phyloP scores from a whole-genome alignment of 30 jellyfish, hydroid and myxozoan genomes.

The Aurelia aurita region DNA sequence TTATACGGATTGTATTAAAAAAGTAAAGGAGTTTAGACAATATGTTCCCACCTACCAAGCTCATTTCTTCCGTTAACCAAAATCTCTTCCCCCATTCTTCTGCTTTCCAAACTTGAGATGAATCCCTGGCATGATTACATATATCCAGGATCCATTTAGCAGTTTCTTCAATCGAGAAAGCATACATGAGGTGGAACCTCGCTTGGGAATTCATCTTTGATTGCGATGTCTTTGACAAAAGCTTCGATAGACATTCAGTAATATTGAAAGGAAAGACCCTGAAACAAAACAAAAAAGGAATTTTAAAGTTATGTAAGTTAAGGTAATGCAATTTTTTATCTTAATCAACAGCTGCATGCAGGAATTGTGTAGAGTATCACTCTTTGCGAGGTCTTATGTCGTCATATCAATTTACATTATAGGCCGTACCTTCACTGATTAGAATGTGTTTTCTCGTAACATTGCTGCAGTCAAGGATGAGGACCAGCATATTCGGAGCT shows the following conservation, averaged over 20 bases:
- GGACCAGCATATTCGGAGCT: too few relatives aligned
- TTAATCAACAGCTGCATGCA: too few relatives aligned
- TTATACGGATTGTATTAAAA: too few relatives aligned
- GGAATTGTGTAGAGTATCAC: too few relatives aligned
- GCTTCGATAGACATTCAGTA: slow-evolving; percentile 12
- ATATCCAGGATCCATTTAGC: slow-evolving; percentile 52
- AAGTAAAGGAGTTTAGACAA: too few relatives aligned
- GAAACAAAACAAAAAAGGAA: background rate
- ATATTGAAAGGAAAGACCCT: slow-evolving; percentile 22
- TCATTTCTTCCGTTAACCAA: slow-evolving; percentile 86
- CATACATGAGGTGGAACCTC: slow-evolving; percentile 48
- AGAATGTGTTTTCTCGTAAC: too few relatives aligned
- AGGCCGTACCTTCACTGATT: too few relatives aligned
- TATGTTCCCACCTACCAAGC: slow-evolving; percentile 43
- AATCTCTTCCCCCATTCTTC: slow-evolving; percentile 83
- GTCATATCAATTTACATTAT: too few relatives aligned
- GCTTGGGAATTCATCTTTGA: background rate
- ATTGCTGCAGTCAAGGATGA: too few relatives aligned
- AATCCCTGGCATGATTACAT: slow-evolving; percentile 72
- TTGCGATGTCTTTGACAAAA: background rate
- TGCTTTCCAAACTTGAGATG: slow-evolving; percentile 75
- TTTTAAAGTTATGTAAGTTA: too few relatives aligned
- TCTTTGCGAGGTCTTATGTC: too few relatives aligned
- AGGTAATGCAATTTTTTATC: too few relatives aligned
- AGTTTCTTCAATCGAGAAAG: slow-evolving; percentile 58